Percentiles rank a stretch among this genome's conserved stretches.
These are phyloP conservation scores for Tachystola acroxantha DNA, from an alignment of 2,888 invertebrate species.

Conservation along the genomic window DNA sequence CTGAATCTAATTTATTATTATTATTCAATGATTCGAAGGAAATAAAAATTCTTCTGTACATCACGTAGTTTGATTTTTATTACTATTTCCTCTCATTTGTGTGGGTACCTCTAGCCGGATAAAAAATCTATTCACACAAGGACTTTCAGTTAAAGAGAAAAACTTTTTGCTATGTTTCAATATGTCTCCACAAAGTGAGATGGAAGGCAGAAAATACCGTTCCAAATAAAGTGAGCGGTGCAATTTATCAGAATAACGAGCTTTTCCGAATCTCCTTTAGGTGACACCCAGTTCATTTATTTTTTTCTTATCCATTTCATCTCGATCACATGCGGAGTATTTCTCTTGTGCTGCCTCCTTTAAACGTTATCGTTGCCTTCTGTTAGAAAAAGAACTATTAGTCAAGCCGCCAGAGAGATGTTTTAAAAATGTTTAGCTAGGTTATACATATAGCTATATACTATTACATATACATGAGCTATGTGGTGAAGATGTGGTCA, in stretches of 20 bases:
- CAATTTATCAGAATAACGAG: constrained; percentile 74
- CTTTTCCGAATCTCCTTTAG: constrained; percentile 68
- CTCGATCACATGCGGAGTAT: constrained; percentile 67
- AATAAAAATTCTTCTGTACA: too few species aligned
- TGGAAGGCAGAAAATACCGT: constrained; percentile 39
- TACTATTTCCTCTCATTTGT: too few species aligned
- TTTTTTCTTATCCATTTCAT: constrained; percentile 68
- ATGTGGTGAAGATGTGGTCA: too few species aligned
- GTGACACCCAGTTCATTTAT: constrained; percentile 72
- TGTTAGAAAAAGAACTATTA: constrained; percentile 59
- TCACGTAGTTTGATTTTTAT: too few species aligned
- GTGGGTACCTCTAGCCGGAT: too few species aligned
- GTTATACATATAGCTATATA: too few species aligned
- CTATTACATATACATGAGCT: too few species aligned
- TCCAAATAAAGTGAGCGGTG: constrained; percentile 53
- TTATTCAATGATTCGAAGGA: too few species aligned
- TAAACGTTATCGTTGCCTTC: constrained; percentile 60
- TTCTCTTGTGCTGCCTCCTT: constrained; percentile 54
- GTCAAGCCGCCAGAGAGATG: constrained; percentile 37
- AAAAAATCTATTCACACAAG: too few species aligned
- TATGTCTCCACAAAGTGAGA: constrained; percentile 41
- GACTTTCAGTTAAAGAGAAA: background rate
- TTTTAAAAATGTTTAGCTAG: background rate
- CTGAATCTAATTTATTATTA: too few species aligned
- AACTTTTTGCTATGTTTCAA: constrained; percentile 27